Evolutionary conservation across 53 echinoderm and acorn worm genomes (phyloP).

Genomic region (Arbacia lixula): DNA sequence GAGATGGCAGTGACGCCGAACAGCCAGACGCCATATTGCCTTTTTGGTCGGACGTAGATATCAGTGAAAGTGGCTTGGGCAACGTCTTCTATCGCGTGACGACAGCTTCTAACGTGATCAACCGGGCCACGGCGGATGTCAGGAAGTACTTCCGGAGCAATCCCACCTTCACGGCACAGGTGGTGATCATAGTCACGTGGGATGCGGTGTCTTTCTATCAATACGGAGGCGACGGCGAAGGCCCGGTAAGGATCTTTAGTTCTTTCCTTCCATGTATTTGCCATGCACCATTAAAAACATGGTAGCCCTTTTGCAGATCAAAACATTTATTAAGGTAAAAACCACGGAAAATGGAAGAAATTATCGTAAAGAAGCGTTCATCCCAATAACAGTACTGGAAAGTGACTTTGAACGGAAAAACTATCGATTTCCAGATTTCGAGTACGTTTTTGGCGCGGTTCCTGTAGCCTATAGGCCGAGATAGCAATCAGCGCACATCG

Average conservation of each 20-base stretch:
- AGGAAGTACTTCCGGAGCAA: constrained; percentile 61
- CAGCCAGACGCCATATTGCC: constrained; percentile 35
- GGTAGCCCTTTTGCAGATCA: too few relatives aligned
- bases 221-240: background rate
- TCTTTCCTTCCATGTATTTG: too few relatives aligned
- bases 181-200: constrained; percentile 83
- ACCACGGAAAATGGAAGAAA: too few relatives aligned
- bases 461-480: too few relatives aligned
- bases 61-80: background rate
- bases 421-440: too few relatives aligned
- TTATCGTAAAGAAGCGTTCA: too few relatives aligned
- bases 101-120: background rate
- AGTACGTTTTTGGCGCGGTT: too few relatives aligned
- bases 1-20: background rate
- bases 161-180: constrained; percentile 57
- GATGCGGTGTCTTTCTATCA: constrained; percentile 70
- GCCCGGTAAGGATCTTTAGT: constrained; percentile 65
- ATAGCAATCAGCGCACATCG: too few relatives aligned
- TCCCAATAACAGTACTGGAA: too few relatives aligned
- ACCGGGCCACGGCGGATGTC: constrained; percentile 52
- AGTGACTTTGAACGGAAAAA: too few relatives aligned
- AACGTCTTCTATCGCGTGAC: constrained; percentile 58
- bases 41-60: constrained; percentile 69
- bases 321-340: too few relatives aligned
- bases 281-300: too few relatives aligned